Evolutionary conservation across 53 echinoderm and acorn worm species (phyloP).

Genomic region (Holothuria scabra): DNA sequence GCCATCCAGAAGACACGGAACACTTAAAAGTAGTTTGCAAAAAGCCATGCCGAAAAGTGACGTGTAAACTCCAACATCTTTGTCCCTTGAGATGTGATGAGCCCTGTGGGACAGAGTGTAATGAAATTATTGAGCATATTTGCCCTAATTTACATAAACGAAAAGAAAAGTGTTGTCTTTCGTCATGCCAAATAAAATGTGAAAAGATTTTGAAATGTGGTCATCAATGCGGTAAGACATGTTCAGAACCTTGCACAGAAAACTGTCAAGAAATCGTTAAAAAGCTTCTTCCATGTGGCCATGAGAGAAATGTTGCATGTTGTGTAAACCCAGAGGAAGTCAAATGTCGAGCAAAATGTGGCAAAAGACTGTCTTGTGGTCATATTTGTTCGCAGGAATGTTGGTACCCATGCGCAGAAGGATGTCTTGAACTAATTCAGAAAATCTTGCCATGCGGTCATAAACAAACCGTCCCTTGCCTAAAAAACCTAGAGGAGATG

Average conservation of each 20-base stretch:
- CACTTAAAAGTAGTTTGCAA: constrained; percentile 53
- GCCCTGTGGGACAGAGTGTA: constrained; percentile 63
- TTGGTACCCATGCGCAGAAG: constrained; percentile 61
- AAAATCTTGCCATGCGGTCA: constrained; percentile 14
- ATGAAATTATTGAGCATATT: neutral
- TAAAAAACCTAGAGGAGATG: neutral
- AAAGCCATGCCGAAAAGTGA: constrained; percentile 45
- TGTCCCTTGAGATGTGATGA: constrained; percentile 60
- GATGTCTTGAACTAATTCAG: constrained; percentile 25
- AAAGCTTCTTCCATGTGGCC: constrained; percentile 12
- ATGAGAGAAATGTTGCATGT: neutral
- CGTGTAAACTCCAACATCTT: constrained; percentile 56
- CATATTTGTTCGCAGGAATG: constrained; percentile 75
- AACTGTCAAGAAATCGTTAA: constrained; percentile 56
- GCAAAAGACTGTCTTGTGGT: constrained; percentile 66
- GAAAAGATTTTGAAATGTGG: constrained; percentile 62
- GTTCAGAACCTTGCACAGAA: constrained; percentile 63
- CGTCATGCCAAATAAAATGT: constrained; percentile 57
- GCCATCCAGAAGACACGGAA: constrained; percentile 62
- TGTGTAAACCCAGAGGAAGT: neutral
- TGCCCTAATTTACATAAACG: no score
- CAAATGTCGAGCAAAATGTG: constrained; percentile 42
- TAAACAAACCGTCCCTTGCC: constrained; percentile 16
- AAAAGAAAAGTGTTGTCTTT: no score
- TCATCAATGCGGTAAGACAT: constrained; percentile 69